These are phyloP conservation scores for Steinernema khuongi DNA, from an alignment of 1,140 invertebrate genomes.

Conservation along the genomic window DNA sequence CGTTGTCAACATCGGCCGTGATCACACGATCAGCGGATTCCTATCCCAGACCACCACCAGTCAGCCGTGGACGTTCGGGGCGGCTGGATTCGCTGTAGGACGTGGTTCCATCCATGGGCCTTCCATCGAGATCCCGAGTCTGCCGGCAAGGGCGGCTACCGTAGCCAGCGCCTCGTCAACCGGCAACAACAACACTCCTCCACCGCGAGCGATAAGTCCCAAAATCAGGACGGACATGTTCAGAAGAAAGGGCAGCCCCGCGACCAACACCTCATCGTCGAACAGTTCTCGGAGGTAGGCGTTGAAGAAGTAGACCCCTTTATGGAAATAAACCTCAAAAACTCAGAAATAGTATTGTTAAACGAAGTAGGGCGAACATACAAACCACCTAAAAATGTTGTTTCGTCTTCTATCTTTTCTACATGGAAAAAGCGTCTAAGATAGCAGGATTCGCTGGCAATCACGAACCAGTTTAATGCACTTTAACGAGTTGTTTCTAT, in stretches of 20 bases:
- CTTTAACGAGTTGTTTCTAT: no score
- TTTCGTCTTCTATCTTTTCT: no score
- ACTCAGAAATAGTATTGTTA: no score
- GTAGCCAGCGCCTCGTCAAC: not conserved
- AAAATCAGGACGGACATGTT: constrained; percentile 29
- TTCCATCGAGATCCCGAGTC: constrained; percentile 19
- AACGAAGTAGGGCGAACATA: no score
- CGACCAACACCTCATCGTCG: not conserved
- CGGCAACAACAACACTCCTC: constrained; percentile 17
- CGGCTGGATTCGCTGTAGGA: not conserved
- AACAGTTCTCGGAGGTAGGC: constrained; percentile 2
- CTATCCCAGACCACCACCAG: not conserved
- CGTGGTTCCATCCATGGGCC: constrained; percentile 6
- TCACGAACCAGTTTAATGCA: no score
- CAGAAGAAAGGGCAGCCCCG: constrained; percentile 18
- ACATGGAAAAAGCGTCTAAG: no score
- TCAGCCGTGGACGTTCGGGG: not conserved
- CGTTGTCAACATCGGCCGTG: not conserved
- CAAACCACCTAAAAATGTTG: no score
- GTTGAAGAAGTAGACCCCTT: no score
- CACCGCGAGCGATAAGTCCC: constrained; percentile 21
- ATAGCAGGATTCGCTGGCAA: no score
- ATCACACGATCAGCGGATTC: not conserved
- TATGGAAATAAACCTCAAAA: no score
- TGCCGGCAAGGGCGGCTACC: constrained; percentile 3